These are phyloP conservation scores for Campoletis raptor DNA, from an alignment of 2,888 invertebrate species.

Conservation along the genomic window DNA sequence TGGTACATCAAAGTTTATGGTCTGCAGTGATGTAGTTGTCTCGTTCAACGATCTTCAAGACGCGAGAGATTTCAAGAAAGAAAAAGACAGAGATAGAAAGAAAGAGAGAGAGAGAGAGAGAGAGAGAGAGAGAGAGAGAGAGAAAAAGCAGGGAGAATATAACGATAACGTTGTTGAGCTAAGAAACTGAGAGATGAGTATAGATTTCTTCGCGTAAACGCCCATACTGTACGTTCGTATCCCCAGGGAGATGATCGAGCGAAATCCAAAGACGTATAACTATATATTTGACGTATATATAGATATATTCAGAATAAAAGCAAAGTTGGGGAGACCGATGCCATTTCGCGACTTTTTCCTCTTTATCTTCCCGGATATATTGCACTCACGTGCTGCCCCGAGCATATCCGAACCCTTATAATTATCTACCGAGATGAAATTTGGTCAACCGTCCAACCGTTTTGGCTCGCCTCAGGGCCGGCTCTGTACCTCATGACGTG, in stretches of 20 bases:
- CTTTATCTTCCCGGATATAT: conserved; percentile 60
- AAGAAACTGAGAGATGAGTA: conserved; percentile 48
- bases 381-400: conserved; percentile 55
- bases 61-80: conserved; percentile 46
- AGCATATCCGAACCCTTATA: conserved; percentile 78
- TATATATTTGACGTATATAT: not conserved
- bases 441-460: conserved; percentile 76
- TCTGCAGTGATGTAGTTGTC: conserved; percentile 59
- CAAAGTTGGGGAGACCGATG: conserved; percentile 16
- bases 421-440: conserved; percentile 80
- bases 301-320: conserved; percentile 7
- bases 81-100: conserved; percentile 26
- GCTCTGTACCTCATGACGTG: conserved; percentile 49
- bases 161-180: conserved; percentile 46
- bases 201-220: conserved; percentile 58
- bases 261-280: conserved; percentile 9
- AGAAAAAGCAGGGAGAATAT: conserved; percentile 19
- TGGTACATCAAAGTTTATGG: conserved; percentile 80
- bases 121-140: conserved; percentile 30
- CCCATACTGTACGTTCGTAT: conserved; percentile 30
- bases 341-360: conserved; percentile 36
- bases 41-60: conserved; percentile 51
- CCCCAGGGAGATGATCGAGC: conserved; percentile 63
- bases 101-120: conserved; percentile 19
- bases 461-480: conserved; percentile 70